Percentiles rank a stretch among this genome's conserved stretches.
Evolutionary conservation across 1,140 invertebrate species (phyloP).

Genomic region (Drosophila subpulchrella): DNA sequence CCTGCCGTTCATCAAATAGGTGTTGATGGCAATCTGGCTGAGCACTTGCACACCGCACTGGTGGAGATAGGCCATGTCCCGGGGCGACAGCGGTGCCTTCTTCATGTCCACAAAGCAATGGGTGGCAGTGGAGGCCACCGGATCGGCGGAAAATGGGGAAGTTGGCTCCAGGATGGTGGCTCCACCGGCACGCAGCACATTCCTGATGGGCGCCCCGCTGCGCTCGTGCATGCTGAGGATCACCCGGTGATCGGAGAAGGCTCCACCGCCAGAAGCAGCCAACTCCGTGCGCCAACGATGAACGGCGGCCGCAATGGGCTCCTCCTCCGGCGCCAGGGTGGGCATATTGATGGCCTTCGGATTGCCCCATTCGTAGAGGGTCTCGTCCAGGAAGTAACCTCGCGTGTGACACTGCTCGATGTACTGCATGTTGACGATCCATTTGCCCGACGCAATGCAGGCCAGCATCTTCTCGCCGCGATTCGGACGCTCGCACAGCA

Average conservation of each 20-base stretch:
- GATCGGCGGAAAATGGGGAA: constrained; percentile 57
- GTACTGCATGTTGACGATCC: constrained; percentile 93
- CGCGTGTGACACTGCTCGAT: constrained; percentile 88
- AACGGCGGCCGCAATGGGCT: constrained; percentile 86
- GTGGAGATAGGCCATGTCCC: constrained; percentile 49
- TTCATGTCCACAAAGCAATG: constrained; percentile 79
- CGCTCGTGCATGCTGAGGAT: constrained; percentile 89
- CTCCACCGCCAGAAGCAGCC: constrained; percentile 67
- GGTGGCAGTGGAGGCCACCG: constrained; percentile 41
- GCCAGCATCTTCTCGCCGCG: constrained; percentile 94
- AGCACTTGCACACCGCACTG: constrained; percentile 56
- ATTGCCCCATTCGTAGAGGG: constrained; percentile 92
- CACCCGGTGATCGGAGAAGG: constrained; percentile 89
- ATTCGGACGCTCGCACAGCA: constrained; percentile 89
- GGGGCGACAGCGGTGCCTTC: constrained; percentile 48
- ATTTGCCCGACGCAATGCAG: constrained; percentile 93
- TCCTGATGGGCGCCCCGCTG: constrained; percentile 87
- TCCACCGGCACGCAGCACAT: constrained; percentile 90
- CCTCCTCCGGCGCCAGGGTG: constrained; percentile 84
- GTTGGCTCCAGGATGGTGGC: constrained; percentile 87
- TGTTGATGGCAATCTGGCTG: constrained; percentile 76
- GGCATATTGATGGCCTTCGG: constrained; percentile 86
- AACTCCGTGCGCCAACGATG: constrained; percentile 87
- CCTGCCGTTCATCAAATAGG: constrained; percentile 71
- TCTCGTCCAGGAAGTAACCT: constrained; percentile 91